Evolutionary conservation across 37 sponge, comb jelly and placozoan species (phyloP).

Genomic region (Hormiphora californensis): DNA sequence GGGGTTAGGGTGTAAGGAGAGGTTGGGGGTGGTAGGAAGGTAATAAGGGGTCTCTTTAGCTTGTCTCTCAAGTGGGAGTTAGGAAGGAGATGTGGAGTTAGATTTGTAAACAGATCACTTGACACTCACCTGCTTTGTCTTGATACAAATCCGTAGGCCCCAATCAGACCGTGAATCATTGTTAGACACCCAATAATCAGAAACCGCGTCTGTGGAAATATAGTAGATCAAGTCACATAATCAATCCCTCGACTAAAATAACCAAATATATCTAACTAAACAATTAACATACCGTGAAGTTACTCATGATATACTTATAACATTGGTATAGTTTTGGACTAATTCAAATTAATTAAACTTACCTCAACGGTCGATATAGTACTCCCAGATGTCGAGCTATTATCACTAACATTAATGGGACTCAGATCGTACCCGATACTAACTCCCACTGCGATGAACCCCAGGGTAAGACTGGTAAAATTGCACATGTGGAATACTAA

Average conservation of each 20-base stretch:
- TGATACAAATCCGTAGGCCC: constrained; percentile 31
- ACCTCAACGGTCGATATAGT: too few relatives aligned
- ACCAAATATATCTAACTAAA: background rate
- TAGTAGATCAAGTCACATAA: background rate
- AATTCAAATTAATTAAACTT: too few relatives aligned
- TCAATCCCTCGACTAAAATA: background rate
- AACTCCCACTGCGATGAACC: background rate
- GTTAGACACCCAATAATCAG: background rate
- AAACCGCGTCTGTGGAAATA: constrained; percentile 31
- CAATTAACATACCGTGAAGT: too few relatives aligned
- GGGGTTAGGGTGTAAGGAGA: background rate
- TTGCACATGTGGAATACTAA: constrained; percentile 43
- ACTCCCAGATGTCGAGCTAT: too few relatives aligned
- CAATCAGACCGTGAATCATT: constrained; percentile 16
- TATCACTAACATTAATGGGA: constrained; percentile 9
- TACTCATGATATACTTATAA: too few relatives aligned
- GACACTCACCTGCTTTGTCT: constrained; percentile 1
- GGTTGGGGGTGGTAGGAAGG: background rate
- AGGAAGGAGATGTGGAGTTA: too few relatives aligned
- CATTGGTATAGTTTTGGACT: too few relatives aligned
- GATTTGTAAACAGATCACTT: too few relatives aligned
- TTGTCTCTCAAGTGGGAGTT: too few relatives aligned
- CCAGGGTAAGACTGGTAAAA: constrained; percentile 29
- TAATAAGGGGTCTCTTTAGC: too few relatives aligned
- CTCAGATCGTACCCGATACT: constrained; percentile 30